Percentiles rank a stretch among this genome's conserved stretches.
phyloP scores from a whole-genome alignment of 2,797 vertebrate genomes.

The Notolepis coatsorum region DNA sequence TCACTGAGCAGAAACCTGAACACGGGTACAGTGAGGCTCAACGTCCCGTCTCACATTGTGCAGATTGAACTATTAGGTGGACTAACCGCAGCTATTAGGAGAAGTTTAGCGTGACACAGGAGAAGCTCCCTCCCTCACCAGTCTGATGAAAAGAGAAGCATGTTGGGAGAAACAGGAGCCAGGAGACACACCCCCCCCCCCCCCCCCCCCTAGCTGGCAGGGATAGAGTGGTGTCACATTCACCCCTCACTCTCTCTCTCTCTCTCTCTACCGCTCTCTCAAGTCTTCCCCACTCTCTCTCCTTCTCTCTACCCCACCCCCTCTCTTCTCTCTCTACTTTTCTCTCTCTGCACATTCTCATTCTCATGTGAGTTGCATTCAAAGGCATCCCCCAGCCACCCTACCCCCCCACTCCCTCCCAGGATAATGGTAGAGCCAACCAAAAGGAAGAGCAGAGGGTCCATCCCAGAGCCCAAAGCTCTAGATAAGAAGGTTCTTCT shows the following conservation, averaged over 20 bases:
- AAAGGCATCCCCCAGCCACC: too few species aligned
- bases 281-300: not conserved
- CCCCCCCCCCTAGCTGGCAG: not conserved
- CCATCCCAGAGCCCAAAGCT: too few species aligned
- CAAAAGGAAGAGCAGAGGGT: too few species aligned
- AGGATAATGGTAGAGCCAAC: too few species aligned
- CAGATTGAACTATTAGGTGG: not conserved
- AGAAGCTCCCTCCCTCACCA: not conserved
- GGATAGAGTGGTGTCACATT: not conserved
- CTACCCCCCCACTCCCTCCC: too few species aligned
- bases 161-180: not conserved
- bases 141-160: conserved; percentile 8
- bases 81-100: not conserved
- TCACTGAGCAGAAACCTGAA: too few species aligned
- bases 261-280: not conserved
- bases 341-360: not conserved
- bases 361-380: too few species aligned
- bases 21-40: too few species aligned
- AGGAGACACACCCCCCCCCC: not conserved
- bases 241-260: not conserved
- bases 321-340: not conserved
- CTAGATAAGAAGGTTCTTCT: too few species aligned
- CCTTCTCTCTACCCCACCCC: not conserved
- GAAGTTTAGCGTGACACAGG: not conserved
- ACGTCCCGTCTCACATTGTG: not conserved